phyloP scores from a whole-genome alignment of 2,888 invertebrate species.

The Acanthococcus lagerstroemiae region DNA sequence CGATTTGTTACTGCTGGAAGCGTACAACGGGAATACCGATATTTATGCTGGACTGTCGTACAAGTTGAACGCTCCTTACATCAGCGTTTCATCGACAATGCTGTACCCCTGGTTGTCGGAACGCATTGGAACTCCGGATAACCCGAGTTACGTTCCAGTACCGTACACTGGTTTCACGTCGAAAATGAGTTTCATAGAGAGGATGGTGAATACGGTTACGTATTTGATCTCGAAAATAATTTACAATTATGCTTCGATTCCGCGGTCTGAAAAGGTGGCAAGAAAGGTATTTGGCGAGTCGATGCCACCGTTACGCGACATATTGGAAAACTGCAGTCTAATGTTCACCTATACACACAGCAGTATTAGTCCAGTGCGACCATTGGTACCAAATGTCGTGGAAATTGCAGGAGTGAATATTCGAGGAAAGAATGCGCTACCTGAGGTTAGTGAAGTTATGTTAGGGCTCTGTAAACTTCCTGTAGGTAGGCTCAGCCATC shows the following conservation, averaged over 20 bases:
- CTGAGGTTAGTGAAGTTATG: constrained; percentile 25
- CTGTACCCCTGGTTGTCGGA: constrained; percentile 51
- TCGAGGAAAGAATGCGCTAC: not conserved
- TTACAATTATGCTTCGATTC: not conserved
- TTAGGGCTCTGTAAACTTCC: too few relatives aligned
- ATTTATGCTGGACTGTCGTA: constrained; percentile 58
- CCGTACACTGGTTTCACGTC: constrained; percentile 14
- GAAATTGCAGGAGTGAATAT: constrained; percentile 32
- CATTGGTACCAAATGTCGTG: constrained; percentile 22
- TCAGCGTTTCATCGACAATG: constrained; percentile 49
- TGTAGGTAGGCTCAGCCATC: too few relatives aligned
- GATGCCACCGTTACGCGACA: constrained; percentile 12
- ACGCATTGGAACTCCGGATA: constrained; percentile 13
- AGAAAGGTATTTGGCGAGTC: constrained; percentile 1
- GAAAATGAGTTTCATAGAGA: constrained; percentile 40
- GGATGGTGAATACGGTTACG: constrained; percentile 32
- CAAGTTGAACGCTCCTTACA: constrained; percentile 52
- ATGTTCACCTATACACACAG: constrained; percentile 30
- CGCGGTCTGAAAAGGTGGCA: not conserved
- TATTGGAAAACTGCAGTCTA: constrained; percentile 30
- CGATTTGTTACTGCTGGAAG: constrained; percentile 58
- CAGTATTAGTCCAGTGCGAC: constrained; percentile 11
- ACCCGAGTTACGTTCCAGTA: constrained; percentile 19
- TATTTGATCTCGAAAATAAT: not conserved
- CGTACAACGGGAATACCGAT: constrained; percentile 53